Conservation (phyloP, 35 echinoderm and acorn worm species). For the Nesometra sesokonis region DNA sequence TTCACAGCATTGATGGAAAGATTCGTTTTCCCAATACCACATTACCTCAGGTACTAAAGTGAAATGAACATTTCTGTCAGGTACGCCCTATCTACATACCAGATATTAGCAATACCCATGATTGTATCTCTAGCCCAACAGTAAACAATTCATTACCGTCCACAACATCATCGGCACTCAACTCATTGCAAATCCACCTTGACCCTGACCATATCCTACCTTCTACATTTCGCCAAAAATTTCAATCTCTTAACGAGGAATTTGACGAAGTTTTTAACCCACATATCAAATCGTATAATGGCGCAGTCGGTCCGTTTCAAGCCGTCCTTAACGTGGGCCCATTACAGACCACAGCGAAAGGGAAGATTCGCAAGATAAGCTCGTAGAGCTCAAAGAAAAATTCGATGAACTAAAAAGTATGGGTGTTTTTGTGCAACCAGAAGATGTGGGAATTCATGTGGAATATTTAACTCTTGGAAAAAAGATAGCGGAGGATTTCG, state of each 20-base stretch:
- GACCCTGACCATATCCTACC: conserved; percentile 20
- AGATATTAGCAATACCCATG: not conserved
- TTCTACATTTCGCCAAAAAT: not conserved
- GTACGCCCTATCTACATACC: not conserved
- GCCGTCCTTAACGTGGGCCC: conserved; percentile 45
- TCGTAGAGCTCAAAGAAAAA: conserved; percentile 31
- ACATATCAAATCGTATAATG: conserved; percentile 25
- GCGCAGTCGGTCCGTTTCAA: conserved; percentile 25
- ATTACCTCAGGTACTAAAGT: not conserved
- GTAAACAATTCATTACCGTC: not conserved
- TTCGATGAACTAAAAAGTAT: conserved; percentile 31
- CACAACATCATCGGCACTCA: no score
- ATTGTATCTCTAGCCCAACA: not conserved
- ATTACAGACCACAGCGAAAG: conserved; percentile 9
- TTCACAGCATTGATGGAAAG: not conserved
- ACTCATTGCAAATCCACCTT: not conserved
- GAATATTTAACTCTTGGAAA: conserved; percentile 45
- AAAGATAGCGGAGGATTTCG: conserved; percentile 27
- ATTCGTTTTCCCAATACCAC: conserved; percentile 12
- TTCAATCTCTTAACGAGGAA: conserved; percentile 1
- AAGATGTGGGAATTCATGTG: conserved; percentile 24
- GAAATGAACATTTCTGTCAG: conserved; percentile 10
- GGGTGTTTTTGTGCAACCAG: conserved; percentile 40
- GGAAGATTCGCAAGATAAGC: conserved; percentile 17
- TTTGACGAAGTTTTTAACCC: conserved; percentile 36